Evolutionary conservation across 1,140 invertebrate species (phyloP).

Genomic region (Pseudomyrmex sp.): DNA sequence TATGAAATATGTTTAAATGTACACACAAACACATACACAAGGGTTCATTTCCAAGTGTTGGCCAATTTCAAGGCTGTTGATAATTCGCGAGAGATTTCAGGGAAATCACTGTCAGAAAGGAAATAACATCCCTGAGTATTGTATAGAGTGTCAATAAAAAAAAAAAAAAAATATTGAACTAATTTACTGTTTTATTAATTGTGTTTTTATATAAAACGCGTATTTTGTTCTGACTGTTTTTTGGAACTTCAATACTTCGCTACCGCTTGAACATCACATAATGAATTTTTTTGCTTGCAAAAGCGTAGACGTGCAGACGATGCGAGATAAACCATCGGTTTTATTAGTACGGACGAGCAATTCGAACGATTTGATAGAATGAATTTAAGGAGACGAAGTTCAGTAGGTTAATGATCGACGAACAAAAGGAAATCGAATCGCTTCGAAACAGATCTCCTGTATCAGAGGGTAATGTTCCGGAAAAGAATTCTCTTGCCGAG

Average conservation of each 20-base stretch:
- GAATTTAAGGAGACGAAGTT: constrained; percentile 34
- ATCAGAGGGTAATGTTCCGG: constrained; percentile 27
- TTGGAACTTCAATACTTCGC: not conserved
- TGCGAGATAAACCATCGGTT: not conserved
- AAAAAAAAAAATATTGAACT: constrained; percentile 41
- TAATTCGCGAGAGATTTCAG: not conserved
- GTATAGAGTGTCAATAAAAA: constrained; percentile 67
- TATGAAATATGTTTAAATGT: constrained; percentile 1
- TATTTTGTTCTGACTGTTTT: too few species aligned
- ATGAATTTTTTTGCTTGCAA: constrained; percentile 10
- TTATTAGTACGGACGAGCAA: not conserved
- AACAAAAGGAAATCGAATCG: constrained; percentile 35
- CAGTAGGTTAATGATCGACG: constrained; percentile 48
- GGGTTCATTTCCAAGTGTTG: constrained; percentile 32
- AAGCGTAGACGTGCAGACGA: not conserved
- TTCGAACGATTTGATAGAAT: constrained; percentile 22
- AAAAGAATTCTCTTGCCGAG: not conserved
- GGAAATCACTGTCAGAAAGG: not conserved
- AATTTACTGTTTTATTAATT: constrained; percentile 31
- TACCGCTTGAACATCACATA: not conserved
- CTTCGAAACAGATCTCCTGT: not conserved
- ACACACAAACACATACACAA: not conserved
- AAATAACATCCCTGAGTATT: constrained; percentile 39
- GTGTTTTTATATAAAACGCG: too few species aligned
- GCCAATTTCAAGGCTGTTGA: constrained; percentile 1